These are phyloP conservation scores for Salmo trutta DNA, from an alignment of 2,797 vertebrate species.

Conservation along the genomic window DNA sequence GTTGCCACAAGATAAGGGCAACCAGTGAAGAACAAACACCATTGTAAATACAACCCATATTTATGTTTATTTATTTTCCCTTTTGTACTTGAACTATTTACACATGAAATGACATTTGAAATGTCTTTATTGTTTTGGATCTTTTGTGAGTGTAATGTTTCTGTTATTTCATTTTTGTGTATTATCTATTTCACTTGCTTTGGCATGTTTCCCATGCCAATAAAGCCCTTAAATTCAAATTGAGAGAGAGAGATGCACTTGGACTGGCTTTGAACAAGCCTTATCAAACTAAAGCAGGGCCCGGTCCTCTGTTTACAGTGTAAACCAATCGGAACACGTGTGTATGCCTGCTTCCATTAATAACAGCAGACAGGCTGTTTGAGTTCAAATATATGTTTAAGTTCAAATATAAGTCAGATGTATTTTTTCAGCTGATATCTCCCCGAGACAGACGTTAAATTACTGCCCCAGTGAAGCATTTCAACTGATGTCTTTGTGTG, in stretches of 20 bases:
- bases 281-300: constrained; percentile 56
- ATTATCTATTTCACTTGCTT: too few species aligned
- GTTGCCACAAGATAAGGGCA: too few species aligned
- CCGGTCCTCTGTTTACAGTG: constrained; percentile 53
- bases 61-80: too few species aligned
- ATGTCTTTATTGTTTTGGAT: too few species aligned
- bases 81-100: too few species aligned
- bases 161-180: too few species aligned
- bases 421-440: constrained; percentile 28
- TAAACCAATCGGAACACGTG: constrained; percentile 50
- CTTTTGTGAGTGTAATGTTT: too few species aligned
- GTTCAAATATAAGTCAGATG: constrained; percentile 37
- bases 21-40: too few species aligned
- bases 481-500: constrained; percentile 9
- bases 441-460: constrained; percentile 21
- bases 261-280: constrained; percentile 60
- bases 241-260: constrained; percentile 26
- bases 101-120: too few species aligned
- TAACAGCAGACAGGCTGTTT: constrained; percentile 53
- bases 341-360: constrained; percentile 47
- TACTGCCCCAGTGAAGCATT: background rate
- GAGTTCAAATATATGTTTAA: constrained; percentile 59
- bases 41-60: too few species aligned
- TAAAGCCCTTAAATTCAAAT: too few species aligned
- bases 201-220: too few species aligned